Evolutionary conservation across 2,113 vertebrate species (phyloP).

Genomic region (Colinus virginianus): DNA sequence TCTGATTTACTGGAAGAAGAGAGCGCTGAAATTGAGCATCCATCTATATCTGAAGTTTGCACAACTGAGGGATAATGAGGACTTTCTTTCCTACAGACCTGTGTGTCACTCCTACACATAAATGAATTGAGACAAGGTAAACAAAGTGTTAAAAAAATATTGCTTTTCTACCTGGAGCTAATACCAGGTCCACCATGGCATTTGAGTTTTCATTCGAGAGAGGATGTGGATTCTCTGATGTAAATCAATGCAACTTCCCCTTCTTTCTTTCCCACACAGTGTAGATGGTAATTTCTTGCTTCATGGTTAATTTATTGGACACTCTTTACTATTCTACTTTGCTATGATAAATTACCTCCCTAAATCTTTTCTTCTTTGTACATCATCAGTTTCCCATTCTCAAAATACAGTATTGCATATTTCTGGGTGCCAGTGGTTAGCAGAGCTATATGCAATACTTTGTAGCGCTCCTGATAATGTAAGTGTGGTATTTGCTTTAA

Average conservation of each 20-base stretch:
- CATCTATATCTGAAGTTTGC: neutral
- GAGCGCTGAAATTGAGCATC: neutral
- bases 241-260: neutral
- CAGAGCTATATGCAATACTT: neutral
- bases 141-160: neutral
- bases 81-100: neutral
- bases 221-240: neutral
- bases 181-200: rapidly evolving
- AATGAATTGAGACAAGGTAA: neutral
- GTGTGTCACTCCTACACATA: rapidly evolving
- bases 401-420: neutral
- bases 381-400: neutral
- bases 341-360: neutral
- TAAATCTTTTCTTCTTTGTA: neutral
- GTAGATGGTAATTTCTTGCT: neutral
- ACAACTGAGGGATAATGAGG: neutral
- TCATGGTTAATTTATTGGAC: neutral
- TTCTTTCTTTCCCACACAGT: neutral
- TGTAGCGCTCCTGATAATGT: neutral
- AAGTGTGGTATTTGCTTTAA: neutral
- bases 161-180: neutral
- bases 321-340: neutral
- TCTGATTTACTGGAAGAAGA: rapidly evolving
- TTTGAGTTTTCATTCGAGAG: neutral
- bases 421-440: neutral